Percentiles rank a stretch among this genome's conserved stretches.
These are phyloP conservation scores for Thyatira batis DNA, from an alignment of 2,888 invertebrate species.

Conservation along the genomic window DNA sequence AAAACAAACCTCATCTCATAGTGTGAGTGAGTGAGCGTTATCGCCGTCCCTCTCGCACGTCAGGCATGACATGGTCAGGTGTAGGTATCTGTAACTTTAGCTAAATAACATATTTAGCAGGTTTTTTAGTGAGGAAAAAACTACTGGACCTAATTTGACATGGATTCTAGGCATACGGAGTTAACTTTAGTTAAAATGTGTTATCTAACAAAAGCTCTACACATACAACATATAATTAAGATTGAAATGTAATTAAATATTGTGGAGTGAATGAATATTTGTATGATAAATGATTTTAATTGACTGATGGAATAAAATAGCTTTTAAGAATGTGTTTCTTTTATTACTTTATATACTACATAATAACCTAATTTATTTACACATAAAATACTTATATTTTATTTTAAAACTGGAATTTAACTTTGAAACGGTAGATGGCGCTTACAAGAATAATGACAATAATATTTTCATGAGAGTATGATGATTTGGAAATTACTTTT, in stretches of 20 bases:
- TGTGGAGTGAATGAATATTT: background rate
- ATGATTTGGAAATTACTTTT: no score
- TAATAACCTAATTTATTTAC: background rate
- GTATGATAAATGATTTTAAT: background rate
- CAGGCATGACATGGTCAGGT: background rate
- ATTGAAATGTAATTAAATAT: background rate
- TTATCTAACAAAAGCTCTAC: background rate
- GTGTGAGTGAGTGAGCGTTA: no score
- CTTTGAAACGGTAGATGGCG: no score
- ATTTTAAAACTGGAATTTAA: no score
- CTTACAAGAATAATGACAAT: no score
- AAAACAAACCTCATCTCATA: no score
- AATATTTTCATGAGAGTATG: no score
- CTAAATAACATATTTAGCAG: background rate
- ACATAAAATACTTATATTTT: background rate
- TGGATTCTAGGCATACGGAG: no score
- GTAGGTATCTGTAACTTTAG: background rate
- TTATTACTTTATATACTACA: background rate
- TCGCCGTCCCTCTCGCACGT: no score
- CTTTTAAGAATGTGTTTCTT: background rate
- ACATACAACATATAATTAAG: background rate
- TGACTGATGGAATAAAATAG: slow-evolving; percentile 4
- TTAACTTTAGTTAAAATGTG: no score
- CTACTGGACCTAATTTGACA: no score
- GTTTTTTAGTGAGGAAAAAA: no score